Base-by-base conservation (phyloP, 92 coral and sea anemone species). In the Porites cylindrica region DNA sequence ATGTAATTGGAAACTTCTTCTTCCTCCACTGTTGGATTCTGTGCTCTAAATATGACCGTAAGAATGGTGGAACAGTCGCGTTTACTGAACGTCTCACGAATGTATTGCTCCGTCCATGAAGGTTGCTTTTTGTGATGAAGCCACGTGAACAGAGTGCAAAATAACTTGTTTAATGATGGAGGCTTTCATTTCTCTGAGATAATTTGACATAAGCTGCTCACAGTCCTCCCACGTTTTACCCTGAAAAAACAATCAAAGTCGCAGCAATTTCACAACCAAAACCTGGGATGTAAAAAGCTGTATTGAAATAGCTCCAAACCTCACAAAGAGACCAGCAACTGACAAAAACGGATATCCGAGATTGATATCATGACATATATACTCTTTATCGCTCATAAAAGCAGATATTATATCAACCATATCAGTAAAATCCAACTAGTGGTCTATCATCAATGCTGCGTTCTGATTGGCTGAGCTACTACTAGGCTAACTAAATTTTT, bases 1-100 rank as follows among this genome's bases (percentile, higher is more conserved):
- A 93, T 21, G 91, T 90, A 9, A 93, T 83, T 8, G 94, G 92
- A 62, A 90, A 84, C 1, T 87, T 64, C 18, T 23, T 71, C 72
- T 93, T 29, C 94, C 23, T 51, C 64, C 18, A 29, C 6, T 1
- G 85, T 53, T 10, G 80, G 67, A 19, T 32, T 26, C 11, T 14
- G 62, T 10, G 26, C 65, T 52, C n/a, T 58, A 75, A 75, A 75
- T 8, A 11, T 50, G 18, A 19, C 18, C 16, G 13, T 51, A 7
- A 75, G 65, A 20, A 75, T 12, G 5, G 26, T 50, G 9, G 79
- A 50, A 58, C 79, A 75, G 79, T 75, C 52, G 5, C 18, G 61
- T 52, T 52, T 16, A 12, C 12, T 21, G 17, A 24, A 75, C 10
- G 51, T 47, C 11, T 75, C 54, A n/a, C 63, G 38, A 58, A 52